Evolutionary conservation across 2,888 invertebrate species (phyloP), one percentile per base, ranked within the genome.

Genomic region (Epinotia demarniana): DNA sequence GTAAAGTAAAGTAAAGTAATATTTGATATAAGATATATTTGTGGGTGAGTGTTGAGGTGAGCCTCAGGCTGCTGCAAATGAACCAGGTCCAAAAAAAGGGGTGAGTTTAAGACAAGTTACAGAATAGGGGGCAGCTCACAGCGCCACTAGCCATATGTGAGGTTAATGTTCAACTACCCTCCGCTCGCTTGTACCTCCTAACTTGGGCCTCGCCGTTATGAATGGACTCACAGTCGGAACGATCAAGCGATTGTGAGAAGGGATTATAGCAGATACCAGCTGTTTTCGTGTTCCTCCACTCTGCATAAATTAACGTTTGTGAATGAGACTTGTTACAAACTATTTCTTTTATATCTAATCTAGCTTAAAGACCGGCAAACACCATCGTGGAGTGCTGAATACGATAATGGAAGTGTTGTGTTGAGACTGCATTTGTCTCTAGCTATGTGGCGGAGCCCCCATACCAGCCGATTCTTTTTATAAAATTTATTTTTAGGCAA

Each of bases 221-320:
- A 67, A 67, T 67, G 66, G 66, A 49, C 49, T 61, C 53, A 6
- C n/a, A 33, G 66, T 53, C 66, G 66, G 66, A 67, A 67, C 66
- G 61, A 53, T 53, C 66, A 23, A 55, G 53, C 66, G 66, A 67
- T 67, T 23, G 66, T 53, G 64, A 67, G 61, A 33, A 61, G 66
- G 66, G 66, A 67, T 67, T 67, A 23, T 4, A 55, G n/a, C 55
- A 18, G 66, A 67, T 64, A 64, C 66, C 61, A 53, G 53, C 33
- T 67, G 55, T 55, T 27, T 66, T 67, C 53, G 5, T 67, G 53
- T 53, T 16, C 55, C 33, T 13, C 53, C 33, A 9, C 62, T 39
- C 62, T 11, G 55, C 66, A 67, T 67, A 67, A 8, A 67, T 67
- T 67, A 67, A 13, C 64, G 49, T 12, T 55, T 55, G 66, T 67